Base-by-base conservation (phyloP, 2,797 vertebrate genomes). In the Amphiprion clarkii region DNA sequence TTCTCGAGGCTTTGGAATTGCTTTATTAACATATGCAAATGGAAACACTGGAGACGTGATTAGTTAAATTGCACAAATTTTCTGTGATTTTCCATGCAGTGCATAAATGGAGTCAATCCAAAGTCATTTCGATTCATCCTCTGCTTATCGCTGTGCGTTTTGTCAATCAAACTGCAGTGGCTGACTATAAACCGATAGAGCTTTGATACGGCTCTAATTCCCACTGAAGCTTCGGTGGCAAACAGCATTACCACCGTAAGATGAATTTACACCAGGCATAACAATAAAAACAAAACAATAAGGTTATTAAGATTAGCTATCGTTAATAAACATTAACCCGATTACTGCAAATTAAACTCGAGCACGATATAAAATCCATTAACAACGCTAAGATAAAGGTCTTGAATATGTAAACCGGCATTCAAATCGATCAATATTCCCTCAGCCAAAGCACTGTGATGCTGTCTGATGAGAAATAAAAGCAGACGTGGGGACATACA, bases 11-110 rank as follows among this genome's bases (percentile, higher is more conserved):
- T 80, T 87, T 79, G 74, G 78, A 85, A 88, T 84, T 85, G 75
- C 88, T 85, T 84, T 84, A 94, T 95, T 94, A 94, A 91, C 90
- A 94, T 95, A 94, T 95, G 94, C 92, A 94, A 95, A 95, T 95
- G 87, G 74, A 57, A 82, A 79, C 72, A 77, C 71, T 78, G 73
- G 84, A 86, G 88, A 92, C 46, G 73, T 89, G 89, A 94, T 94
- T 92, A 93, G 90, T 88, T 86, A 89, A 93, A 94, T 87, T 88
- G 92, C 83, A 82, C 81, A 74, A 52, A 90, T 92, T 82, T 85
- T 65, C 66, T 27, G 83, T 90, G 89, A 87, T 91, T 93, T 86
- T 92, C 82, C 86, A 74, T 80, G 88, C 85, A 52, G 79, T 48
- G 76, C 81, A 57, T 81, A 82, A 64, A 89, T 78, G 83, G 87